Base-by-base conservation (phyloP, 1,140 invertebrate genomes). In the Lordiphosa clarofinis region DNA sequence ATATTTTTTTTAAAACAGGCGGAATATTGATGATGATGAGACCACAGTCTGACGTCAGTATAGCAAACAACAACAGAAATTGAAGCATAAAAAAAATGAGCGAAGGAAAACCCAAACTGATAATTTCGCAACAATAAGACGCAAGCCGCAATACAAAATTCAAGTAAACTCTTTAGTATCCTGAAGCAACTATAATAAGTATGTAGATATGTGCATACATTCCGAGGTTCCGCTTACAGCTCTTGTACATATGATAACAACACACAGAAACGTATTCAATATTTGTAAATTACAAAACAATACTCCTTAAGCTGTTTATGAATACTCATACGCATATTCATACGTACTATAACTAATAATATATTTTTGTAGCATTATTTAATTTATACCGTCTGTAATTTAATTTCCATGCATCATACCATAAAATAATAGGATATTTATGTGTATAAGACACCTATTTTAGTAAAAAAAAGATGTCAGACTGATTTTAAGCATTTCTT, bases 11-110 rank as follows among this genome's bases (percentile, higher is more conserved):
- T 33, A 11, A 39, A 70, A 72, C 73, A 88, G 87, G 87, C 87
- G 84, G 78, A 87, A 89, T 88, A 89, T 89, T 88, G 87, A 89
- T 87, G 87, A 89, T 65, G 87, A 88, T 70, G 87, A 89, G 56
- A 89, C 87, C 60, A 89, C 87, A 37, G 87, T 89, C 59, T 88
- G 87, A 88, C 74, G 68, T 78, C 58, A 69, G 61, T 19, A 68
- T 42, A 63, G 46, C 40, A 46, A 40, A 52, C 36, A 54, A 56
- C 69, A 58, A 40, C 11, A 47, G 43, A 65, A 58, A 43, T 50
- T 24, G 31, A 52, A 35, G 21, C 21, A 21, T 42, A 37, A 31
- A 39, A 31, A 57, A 37, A 38, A 35, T 33, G 54, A 57, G 50
- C 63, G 58, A 7, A 65, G 33, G 19, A 65, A 63, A 13, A 49